Base-by-base conservation (phyloP, 2,888 invertebrate species). In the Aquatica leii region DNA sequence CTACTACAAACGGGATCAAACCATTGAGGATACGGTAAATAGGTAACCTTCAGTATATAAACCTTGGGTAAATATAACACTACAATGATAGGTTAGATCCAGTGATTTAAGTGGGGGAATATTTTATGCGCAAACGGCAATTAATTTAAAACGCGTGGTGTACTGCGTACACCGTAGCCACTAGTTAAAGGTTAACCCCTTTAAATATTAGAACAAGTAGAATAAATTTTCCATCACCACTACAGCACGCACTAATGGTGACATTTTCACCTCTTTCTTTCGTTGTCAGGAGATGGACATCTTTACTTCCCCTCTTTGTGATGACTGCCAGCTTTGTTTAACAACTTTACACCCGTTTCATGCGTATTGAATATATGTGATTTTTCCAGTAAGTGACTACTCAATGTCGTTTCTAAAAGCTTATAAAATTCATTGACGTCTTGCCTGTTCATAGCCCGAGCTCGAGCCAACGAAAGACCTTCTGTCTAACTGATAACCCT, bases 351-450 rank as follows among this genome's bases (percentile, higher is more conserved):
- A 2, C 41, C 54, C 2, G 43, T 54, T n/a, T 43, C 41, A 15
- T 54, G 15, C 54, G 41, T 43, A 15, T 54, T 54, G 24, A 54
- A 54, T 2, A 43, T 3, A 9, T 48, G 48, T 21, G 48, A 18
- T 48, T 18, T 48, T 4, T 48, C 2, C 4, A 48, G 12, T 20
- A 48, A n/a, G 9, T 20, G 5, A 20, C 18, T 18, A 11, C 12
- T 14, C 17, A 43, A 14, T 5, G 14, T 15, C 3, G 5, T 9
- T 2, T 11, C 12, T 11, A 37, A 37, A 9, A 37, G 18, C 11
- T 69, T 52, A 57, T 57, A 66, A 51, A 66, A 68, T 1, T 40
- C 1, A 1, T 9, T 24, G 2, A 55, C 46, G 12, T 55, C 40
- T 14, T 55, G 2, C 11, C 31, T 15, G 14, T 40, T 54, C 43